A percentile compares a stretch with the other conserved stretches of the same genome.
phyloP scores from a whole-genome alignment of 2,113 vertebrate genomes.

The Eulacestoma nigropectus region DNA sequence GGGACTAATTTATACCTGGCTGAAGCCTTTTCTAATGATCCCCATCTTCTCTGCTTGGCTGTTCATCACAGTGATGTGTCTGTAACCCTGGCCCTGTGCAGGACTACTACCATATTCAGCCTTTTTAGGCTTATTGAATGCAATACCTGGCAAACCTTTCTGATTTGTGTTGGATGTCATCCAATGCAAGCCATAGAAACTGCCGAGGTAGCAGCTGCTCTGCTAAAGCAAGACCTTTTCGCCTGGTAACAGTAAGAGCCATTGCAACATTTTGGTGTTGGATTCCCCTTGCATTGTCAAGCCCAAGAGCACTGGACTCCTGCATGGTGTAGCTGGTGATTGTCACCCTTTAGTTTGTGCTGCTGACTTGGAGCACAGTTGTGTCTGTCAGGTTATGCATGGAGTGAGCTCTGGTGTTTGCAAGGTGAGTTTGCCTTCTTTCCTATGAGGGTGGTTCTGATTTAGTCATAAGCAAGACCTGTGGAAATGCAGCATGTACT shows the following conservation, averaged over 20 bases:
- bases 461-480: not conserved
- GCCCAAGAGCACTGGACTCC: not conserved
- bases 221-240: not conserved
- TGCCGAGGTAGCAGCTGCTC: not conserved
- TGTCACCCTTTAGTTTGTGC: not conserved
- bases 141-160: conserved; percentile 10
- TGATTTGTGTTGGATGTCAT: not conserved
- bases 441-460: not conserved
- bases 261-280: not conserved
- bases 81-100: not conserved
- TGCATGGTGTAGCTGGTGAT: not conserved
- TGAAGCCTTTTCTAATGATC: not conserved
- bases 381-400: not conserved
- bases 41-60: conserved; percentile 20
- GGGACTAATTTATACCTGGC: not conserved
- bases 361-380: conserved; percentile 7
- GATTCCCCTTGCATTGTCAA: not conserved
- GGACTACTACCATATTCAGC: not conserved
- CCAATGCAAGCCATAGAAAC: not conserved
- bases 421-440: conserved; percentile 14
- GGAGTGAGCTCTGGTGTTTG: not conserved
- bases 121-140: conserved; percentile 12
- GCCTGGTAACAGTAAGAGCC: not conserved
- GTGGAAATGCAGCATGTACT: not conserved
- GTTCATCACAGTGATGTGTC: not conserved